Base-by-base conservation (phyloP, 2,888 invertebrate species). In the Limnephilus marmoratus region DNA sequence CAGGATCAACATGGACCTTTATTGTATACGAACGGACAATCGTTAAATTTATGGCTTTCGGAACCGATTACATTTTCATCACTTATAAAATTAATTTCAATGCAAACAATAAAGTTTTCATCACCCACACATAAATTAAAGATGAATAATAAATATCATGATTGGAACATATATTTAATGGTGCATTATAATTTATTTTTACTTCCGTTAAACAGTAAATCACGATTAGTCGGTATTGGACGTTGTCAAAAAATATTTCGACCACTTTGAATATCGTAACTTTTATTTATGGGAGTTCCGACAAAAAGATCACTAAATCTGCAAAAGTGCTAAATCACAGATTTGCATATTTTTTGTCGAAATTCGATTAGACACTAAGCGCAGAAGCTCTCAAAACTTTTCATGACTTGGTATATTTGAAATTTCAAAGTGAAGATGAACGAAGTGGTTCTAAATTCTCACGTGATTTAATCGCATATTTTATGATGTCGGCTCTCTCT, bases 151-250 rank as follows among this genome's bases (percentile, higher is more conserved):
- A 49, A 68, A 68, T 49, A 49, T 49, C 49, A 15, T 15, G 49
- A 3, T 49, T 7, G 53, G 53, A n/a, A n/a, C 18, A 18, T 5
- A 18, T 5, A 53, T 68, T 24, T 24, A 68, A n/a, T 68, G 24
- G 9, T 68, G n/a, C n/a, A 68, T 68, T 68, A 68, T 68, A 68
- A 68, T 7, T 24, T 68, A 68, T n/a, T 68, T 68, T 68, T 68
- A 68, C 68, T 68, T 68, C 68, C n/a, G n/a, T 68, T 68, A 68
- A 68, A 68, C 68, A 68, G 68, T 68, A n/a, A 68, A 68, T 68
- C 68, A 68, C n/a, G 24, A 68, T 68, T 68, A 11, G 68, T 68
- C 5, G 68, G 68, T 68, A 68, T 68, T n/a, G 68, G 68, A n/a
- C 9, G 68, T 9, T 68, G 68, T 68, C 24, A n/a, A 68, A 68